These are phyloP conservation scores for Halcyon smyrnensis DNA, from an alignment of 2,797 vertebrate species.

Conservation along the genomic window DNA sequence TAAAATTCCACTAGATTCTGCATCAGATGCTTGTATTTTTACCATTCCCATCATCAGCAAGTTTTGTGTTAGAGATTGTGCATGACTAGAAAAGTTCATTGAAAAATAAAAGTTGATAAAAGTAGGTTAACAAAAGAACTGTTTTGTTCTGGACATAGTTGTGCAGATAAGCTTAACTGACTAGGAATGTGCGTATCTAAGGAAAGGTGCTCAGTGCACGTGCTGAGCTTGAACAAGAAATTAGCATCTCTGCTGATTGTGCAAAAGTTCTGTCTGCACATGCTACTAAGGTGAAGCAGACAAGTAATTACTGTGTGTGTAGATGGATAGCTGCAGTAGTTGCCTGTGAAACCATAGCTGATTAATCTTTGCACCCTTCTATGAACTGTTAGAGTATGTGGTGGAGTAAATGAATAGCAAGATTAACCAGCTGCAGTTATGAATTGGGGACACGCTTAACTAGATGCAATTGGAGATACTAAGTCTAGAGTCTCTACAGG, in stretches of 20 bases:
- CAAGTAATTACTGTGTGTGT: neutral
- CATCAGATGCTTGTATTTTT: neutral
- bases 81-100: neutral
- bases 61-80: neutral
- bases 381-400: neutral
- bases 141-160: neutral
- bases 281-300: neutral
- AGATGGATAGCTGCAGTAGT: neutral
- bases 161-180: neutral
- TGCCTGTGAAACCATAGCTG: neutral
- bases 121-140: neutral
- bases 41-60: neutral
- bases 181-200: neutral
- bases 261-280: neutral
- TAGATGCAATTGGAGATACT: neutral
- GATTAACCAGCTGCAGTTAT: conserved; percentile 17
- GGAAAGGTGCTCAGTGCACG: neutral
- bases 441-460: conserved; percentile 37
- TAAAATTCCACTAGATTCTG: neutral
- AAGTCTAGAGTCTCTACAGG: neutral
- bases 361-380: neutral
- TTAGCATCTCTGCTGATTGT: neutral
- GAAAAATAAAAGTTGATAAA: neutral
- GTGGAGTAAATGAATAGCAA: neutral
- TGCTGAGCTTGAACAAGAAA: neutral